Conservation (phyloP, 1,140 invertebrate species). For the Bombus vancouverensis region DNA sequence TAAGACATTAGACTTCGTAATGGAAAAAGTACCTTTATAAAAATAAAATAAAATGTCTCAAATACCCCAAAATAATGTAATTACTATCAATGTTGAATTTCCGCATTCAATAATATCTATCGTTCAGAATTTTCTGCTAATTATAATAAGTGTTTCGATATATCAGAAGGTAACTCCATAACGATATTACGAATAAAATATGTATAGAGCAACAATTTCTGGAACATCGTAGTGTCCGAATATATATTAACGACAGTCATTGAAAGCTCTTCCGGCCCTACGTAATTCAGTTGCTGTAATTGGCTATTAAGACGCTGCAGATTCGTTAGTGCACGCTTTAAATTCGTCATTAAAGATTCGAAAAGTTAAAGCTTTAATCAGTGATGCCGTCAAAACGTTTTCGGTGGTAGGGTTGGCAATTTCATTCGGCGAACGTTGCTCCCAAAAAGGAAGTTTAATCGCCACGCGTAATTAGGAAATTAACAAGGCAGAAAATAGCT, state of each 20-base stretch:
- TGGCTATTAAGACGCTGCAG: too few species aligned
- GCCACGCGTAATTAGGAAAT: conserved; percentile 30
- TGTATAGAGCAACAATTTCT: too few species aligned
- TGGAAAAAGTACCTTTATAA: too few species aligned
- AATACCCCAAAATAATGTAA: background rate
- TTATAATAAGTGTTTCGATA: too few species aligned
- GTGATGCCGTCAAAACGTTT: conserved; percentile 16
- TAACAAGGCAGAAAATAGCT: conserved; percentile 37
- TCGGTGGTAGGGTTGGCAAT: background rate
- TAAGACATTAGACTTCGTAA: too few species aligned
- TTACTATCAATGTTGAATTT: background rate
- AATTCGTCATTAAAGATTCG: background rate
- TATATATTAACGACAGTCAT: too few species aligned
- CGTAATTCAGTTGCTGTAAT: background rate
- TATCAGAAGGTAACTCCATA: too few species aligned
- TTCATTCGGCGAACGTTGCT: conserved; percentile 15
- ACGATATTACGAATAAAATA: too few species aligned
- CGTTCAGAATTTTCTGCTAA: too few species aligned
- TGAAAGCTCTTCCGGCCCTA: too few species aligned
- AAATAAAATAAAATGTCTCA: background rate
- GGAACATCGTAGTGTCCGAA: too few species aligned
- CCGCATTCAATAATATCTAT: background rate
- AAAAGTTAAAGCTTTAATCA: conserved; percentile 19
- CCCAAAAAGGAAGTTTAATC: conserved; percentile 32
- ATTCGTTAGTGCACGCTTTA: background rate